Evolutionary conservation across 2,888 invertebrate species (phyloP), one percentile per base, ranked within the genome.

Genomic region (Phyllotreta cruciferae): DNA sequence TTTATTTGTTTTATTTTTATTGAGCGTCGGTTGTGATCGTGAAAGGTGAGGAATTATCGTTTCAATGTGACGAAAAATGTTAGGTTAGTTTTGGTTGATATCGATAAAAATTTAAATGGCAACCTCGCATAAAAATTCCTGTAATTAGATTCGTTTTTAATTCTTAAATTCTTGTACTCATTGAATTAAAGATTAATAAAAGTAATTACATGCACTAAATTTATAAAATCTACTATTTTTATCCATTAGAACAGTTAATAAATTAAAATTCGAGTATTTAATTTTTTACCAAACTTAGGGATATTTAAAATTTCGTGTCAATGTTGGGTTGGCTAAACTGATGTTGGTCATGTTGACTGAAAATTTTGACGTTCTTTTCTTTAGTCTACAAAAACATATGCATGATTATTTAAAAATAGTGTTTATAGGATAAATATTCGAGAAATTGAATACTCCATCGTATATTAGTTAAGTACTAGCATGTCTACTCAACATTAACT

Each of bases 401-500:
- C 64, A 61, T 64, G 61, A 37, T 57, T 41, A 5, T 39, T 37
- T 61, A 64, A 57, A 64, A 61, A 54, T 53, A 54, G 57, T 64
- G 37, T 54, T 42, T 42, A 13, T 36, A n/a, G 35, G 8, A 38
- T 52, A 39, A 58, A 52, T 60, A 56, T 57, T 39, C 14, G 13
- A 35, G 24, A 41, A 58, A 58, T 10, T 41, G 11, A 14, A 44
- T 11, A 56, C 45, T 44, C 49, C 39, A 36, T 13, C 37, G 14
- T 47, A 45, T 24, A 45, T 53, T 35, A 34, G 24, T 36, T 7
- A 8, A 42, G 34, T 44, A 45, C 63, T 67, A 64, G 53, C 53
- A 68, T 66, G 68, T 63, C 63, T 61, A 56, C 64, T 63, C 53
- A 52, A 60, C 45, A 60, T 41, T 36, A 54, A 57, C 44, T 52